Evolutionary conservation across 2,113 vertebrate species (phyloP).

Genomic region (Melierax canorus): DNA sequence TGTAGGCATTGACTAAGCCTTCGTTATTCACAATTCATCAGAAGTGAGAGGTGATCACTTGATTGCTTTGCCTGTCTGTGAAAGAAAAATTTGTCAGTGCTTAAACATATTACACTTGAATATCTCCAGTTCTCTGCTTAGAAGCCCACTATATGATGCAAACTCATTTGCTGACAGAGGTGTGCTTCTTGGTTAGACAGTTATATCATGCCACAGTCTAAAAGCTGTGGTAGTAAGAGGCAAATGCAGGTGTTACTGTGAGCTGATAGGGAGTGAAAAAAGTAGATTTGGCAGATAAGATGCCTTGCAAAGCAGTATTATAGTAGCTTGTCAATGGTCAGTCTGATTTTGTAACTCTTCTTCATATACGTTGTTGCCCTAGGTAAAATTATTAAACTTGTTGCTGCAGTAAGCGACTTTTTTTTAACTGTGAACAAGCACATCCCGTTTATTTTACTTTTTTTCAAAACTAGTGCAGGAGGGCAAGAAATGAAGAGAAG

Average conservation of each 20-base stretch:
- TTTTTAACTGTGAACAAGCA: not conserved
- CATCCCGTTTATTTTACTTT: not conserved
- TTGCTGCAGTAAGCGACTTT: not conserved
- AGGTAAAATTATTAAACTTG: not conserved
- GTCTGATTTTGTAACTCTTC: not conserved
- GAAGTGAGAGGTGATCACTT: not conserved
- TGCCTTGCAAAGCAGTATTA: not conserved
- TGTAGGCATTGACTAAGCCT: not conserved
- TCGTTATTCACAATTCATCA: not conserved
- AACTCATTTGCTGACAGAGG: not conserved
- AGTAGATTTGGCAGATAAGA: not conserved
- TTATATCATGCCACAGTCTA: not conserved
- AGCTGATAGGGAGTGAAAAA: not conserved
- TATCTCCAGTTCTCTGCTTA: not conserved
- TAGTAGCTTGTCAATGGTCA: not conserved
- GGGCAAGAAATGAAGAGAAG: not conserved
- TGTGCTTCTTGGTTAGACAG: not conserved
- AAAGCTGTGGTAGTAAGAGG: not conserved
- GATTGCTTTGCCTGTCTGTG: not conserved
- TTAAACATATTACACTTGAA: not conserved
- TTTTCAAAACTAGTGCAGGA: not conserved
- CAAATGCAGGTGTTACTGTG: not conserved
- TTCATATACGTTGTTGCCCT: not conserved
- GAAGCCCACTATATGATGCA: not conserved
- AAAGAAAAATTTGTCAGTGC: not conserved